phyloP scores from a whole-genome alignment of 2,888 invertebrate genomes.

The Malthinus flaveolus region DNA sequence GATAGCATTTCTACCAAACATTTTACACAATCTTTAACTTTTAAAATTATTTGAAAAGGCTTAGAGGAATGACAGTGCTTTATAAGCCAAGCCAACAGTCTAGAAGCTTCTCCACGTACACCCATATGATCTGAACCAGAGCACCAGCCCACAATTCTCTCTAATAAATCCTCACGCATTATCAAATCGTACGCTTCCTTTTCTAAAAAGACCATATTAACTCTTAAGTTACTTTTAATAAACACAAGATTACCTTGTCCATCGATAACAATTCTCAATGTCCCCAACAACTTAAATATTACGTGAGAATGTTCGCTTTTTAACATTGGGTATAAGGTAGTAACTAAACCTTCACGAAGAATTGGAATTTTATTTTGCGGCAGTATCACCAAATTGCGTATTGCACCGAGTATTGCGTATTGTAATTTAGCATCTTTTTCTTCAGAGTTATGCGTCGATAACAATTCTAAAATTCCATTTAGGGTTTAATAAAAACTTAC shows the following conservation, averaged over 20 bases:
- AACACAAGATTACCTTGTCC: constrained; percentile 65
- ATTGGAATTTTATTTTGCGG: constrained; percentile 74
- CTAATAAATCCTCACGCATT: constrained; percentile 64
- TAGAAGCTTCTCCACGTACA: constrained; percentile 80
- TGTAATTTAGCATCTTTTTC: constrained; percentile 66
- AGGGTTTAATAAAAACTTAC: neutral
- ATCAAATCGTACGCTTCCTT: constrained; percentile 71
- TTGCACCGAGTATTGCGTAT: constrained; percentile 75
- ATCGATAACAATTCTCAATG: constrained; percentile 84
- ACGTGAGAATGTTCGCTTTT: constrained; percentile 73
- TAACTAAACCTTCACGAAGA: constrained; percentile 72
- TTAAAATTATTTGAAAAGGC: constrained; percentile 49
- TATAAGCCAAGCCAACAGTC: constrained; percentile 77
- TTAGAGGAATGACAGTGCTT: constrained; percentile 65
- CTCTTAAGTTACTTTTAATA: neutral
- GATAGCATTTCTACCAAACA: constrained; percentile 81
- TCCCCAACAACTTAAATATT: constrained; percentile 84
- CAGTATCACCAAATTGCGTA: constrained; percentile 77
- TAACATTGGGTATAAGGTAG: constrained; percentile 69
- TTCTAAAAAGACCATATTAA: constrained; percentile 56
- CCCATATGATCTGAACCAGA: constrained; percentile 78
- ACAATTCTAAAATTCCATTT: constrained; percentile 46
- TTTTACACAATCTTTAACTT: constrained; percentile 70
- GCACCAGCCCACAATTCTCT: constrained; percentile 75
- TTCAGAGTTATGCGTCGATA: constrained; percentile 61